Conservation (phyloP, 2,113 vertebrate species). For the Pan troglodytes region DNA sequence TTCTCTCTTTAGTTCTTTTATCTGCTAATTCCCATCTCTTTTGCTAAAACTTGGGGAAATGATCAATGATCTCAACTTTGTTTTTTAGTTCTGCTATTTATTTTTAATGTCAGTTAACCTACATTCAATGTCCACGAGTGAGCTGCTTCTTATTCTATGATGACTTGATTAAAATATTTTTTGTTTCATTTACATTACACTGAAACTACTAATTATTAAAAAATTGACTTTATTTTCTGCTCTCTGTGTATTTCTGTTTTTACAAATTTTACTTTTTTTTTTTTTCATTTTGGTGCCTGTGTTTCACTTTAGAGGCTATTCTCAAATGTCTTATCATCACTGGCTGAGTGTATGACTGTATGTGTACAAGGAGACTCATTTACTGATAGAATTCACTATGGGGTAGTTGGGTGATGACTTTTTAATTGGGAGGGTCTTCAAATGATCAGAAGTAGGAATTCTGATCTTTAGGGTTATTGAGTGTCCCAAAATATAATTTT, state of each 20-base stretch:
- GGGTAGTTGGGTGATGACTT: neutral
- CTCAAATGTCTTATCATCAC: neutral
- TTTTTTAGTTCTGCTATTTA: neutral
- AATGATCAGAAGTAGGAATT: neutral
- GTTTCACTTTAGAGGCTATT: neutral
- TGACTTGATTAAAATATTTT: neutral
- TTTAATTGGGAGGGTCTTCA: neutral
- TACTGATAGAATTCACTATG: neutral
- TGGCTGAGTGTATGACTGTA: neutral
- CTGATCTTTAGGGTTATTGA: neutral
- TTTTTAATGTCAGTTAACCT: neutral
- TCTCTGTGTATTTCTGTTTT: neutral
- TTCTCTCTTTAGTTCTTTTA: neutral
- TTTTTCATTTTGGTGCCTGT: neutral
- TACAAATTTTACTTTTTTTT: neutral
- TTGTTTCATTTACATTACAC: neutral
- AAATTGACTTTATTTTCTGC: neutral
- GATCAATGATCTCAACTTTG: slow-evolving; percentile 7
- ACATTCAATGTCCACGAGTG: neutral
- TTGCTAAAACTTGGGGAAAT: neutral
- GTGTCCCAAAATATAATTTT: neutral
- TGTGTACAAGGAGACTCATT: neutral
- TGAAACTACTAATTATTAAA: neutral
- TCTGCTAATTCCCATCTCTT: neutral
- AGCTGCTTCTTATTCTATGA: neutral